Conservation (phyloP, 1,140 invertebrate genomes). For the Magallana angulata region DNA sequence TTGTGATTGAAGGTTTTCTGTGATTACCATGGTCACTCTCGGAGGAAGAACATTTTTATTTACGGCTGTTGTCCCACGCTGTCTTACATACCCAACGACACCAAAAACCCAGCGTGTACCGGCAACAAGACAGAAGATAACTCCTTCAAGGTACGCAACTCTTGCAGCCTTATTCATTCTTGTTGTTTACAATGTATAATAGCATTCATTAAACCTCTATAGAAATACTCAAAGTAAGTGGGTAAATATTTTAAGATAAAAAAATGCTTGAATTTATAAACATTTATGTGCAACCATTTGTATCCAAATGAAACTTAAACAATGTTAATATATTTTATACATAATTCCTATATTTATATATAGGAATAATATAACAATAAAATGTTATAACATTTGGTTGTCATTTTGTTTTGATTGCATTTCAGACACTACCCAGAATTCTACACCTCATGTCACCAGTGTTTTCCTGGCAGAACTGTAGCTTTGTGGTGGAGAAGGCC, state of each 20-base stretch:
- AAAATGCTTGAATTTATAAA: no score
- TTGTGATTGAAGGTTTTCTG: constrained; percentile 87
- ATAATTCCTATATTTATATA: no score
- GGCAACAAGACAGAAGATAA: constrained; percentile 77
- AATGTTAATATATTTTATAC: no score
- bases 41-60: constrained; percentile 92
- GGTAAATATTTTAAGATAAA: no score
- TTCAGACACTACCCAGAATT: constrained; percentile 82
- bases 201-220: no score
- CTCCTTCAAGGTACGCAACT: constrained; percentile 75
- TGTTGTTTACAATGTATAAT: no score
- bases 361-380: no score
- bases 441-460: constrained; percentile 86
- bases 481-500: constrained; percentile 87
- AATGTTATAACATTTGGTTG: no score
- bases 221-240: no score
- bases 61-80: constrained; percentile 88
- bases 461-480: constrained; percentile 88
- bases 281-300: no score
- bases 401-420: constrained; percentile 1
- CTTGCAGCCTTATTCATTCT: not conserved
- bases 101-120: constrained; percentile 73
- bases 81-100: constrained; percentile 77
- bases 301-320: no score
- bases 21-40: constrained; percentile 94